Evolutionary conservation across 1,140 invertebrate genomes (phyloP).

Genomic region (Drosophila melanogaster): DNA sequence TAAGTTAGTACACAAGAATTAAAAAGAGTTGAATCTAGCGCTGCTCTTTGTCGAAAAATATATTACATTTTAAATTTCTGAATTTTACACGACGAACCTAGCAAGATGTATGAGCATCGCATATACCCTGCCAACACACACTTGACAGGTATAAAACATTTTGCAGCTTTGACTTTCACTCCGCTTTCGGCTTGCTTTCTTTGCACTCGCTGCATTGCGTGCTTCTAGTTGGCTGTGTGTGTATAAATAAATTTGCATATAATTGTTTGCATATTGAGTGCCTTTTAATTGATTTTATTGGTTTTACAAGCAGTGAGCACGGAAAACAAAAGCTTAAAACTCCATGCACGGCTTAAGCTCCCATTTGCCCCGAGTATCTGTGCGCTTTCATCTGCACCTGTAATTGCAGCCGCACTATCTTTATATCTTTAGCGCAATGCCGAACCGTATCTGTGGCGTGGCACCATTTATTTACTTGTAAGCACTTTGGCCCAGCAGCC

Average conservation of each 20-base stretch:
- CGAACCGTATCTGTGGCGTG: neutral
- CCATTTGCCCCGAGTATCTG: slow-evolving; percentile 13
- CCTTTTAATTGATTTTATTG: slow-evolving; percentile 83
- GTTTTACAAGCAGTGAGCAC: slow-evolving; percentile 67
- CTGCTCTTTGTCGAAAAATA: no score
- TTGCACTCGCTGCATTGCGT: slow-evolving; percentile 2
- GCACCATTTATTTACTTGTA: slow-evolving; percentile 67
- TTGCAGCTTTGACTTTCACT: slow-evolving; percentile 67
- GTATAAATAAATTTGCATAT: slow-evolving; percentile 81
- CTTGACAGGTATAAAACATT: slow-evolving; percentile 47
- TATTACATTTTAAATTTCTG: neutral
- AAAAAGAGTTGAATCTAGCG: no score
- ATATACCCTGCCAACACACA: neutral
- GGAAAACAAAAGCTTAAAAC: slow-evolving; percentile 23
- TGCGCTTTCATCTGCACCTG: slow-evolving; percentile 5
- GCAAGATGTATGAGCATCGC: neutral
- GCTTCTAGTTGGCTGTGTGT: slow-evolving; percentile 41
- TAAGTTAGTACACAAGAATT: no score
- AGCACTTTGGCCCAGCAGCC: slow-evolving; percentile 43
- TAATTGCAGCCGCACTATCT: slow-evolving; percentile 1
- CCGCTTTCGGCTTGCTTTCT: neutral
- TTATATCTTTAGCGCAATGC: neutral
- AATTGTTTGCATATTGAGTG: slow-evolving; percentile 82
- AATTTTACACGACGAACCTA: no score
- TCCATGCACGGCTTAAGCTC: slow-evolving; percentile 49